Percentiles rank a stretch among this genome's conserved stretches.
Conservation (phyloP, 2,888 invertebrate genomes). For the Sphinx pinastri region DNA sequence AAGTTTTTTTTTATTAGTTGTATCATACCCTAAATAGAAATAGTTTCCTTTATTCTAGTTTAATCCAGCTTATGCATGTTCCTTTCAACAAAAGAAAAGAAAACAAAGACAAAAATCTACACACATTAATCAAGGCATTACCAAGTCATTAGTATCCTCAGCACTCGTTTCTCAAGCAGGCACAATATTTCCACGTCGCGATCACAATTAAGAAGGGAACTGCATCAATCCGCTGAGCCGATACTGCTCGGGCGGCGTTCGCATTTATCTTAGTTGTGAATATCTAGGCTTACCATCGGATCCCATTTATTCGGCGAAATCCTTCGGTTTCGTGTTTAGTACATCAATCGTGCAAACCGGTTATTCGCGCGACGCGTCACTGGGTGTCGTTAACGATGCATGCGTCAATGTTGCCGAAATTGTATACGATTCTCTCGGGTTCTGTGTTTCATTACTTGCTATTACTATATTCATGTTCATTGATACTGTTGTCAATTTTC, state of each 20-base stretch:
- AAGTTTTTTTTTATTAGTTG: too few relatives aligned
- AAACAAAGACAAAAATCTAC: not conserved
- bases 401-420: not conserved
- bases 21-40: too few relatives aligned
- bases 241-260: constrained; percentile 12
- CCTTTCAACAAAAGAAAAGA: not conserved
- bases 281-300: constrained; percentile 19
- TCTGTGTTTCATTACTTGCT: not conserved
- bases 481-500: not conserved
- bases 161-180: not conserved
- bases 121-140: not conserved
- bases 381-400: not conserved
- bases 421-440: not conserved
- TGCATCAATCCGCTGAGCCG: constrained; percentile 21
- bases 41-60: too few relatives aligned
- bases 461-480: not conserved
- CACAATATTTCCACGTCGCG: constrained; percentile 10
- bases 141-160: constrained; percentile 2
- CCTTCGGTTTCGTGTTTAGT: constrained; percentile 13
- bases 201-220: constrained; percentile 14
- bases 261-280: constrained; percentile 23
- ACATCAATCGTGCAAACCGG: constrained; percentile 25
- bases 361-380: not conserved
- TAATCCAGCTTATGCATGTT: not conserved
- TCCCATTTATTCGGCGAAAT: constrained; percentile 22